These are phyloP conservation scores for Ranitomeya imitator DNA, from an alignment of 2,113 vertebrate species.

Conservation along the genomic window DNA sequence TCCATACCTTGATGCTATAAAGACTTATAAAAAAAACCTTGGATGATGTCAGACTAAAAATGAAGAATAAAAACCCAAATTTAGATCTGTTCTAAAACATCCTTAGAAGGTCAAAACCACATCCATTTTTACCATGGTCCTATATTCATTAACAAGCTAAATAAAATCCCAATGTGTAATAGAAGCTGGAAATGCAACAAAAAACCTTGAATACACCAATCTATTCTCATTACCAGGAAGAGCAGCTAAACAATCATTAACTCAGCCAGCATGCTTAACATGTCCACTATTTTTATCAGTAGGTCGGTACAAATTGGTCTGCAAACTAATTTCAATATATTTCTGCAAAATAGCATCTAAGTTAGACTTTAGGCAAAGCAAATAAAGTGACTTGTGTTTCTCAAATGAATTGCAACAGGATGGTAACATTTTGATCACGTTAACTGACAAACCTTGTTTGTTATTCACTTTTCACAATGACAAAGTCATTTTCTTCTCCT, in stretches of 20 bases:
- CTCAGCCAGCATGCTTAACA: constrained; percentile 15
- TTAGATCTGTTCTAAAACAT: background rate
- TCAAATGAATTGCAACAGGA: constrained; percentile 52
- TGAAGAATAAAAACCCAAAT: too few relatives aligned
- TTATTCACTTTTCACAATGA: constrained; percentile 57
- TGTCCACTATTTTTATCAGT: constrained; percentile 37
- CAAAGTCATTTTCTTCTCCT: constrained; percentile 50
- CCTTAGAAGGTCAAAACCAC: background rate
- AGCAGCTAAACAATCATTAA: constrained; percentile 36
- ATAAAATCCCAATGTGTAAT: constrained; percentile 42
- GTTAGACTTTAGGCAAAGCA: constrained; percentile 52
- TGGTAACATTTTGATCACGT: constrained; percentile 57
- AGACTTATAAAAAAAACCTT: too few relatives aligned
- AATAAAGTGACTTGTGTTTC: constrained; percentile 56
- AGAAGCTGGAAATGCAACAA: constrained; percentile 50
- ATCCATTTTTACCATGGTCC: background rate
- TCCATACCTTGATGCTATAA: too few relatives aligned
- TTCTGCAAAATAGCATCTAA: constrained; percentile 45
- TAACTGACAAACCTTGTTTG: constrained; percentile 58
- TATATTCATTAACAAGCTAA: background rate
- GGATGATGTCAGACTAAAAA: too few relatives aligned
- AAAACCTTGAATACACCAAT: constrained; percentile 21
- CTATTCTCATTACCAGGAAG: constrained; percentile 37
- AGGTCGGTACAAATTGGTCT: constrained; percentile 44
- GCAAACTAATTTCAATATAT: constrained; percentile 45